phyloP scores from a whole-genome alignment of 2,113 vertebrate species.

The Bostrychus sinensis region DNA sequence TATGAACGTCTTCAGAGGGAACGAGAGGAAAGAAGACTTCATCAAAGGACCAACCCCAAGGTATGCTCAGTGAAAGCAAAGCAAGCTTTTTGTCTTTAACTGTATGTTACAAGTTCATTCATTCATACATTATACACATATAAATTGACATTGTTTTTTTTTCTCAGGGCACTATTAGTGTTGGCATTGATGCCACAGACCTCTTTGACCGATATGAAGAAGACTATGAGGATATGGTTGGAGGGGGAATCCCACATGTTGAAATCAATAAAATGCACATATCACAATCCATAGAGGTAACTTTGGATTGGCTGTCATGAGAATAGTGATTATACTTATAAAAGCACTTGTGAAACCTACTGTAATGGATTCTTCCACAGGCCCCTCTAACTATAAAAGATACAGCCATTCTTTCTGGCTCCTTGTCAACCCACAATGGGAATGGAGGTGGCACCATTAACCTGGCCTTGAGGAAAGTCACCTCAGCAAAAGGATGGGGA shows the following conservation, averaged over 20 bases:
- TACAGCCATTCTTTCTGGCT: constrained; percentile 94
- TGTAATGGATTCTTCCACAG: constrained; percentile 63
- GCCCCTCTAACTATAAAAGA: constrained; percentile 94
- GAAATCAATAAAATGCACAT: constrained; percentile 99
- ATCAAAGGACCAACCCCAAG: constrained; percentile 98
- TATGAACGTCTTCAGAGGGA: constrained; percentile 95
- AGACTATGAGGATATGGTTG: constrained; percentile 88
- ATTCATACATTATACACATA: neutral
- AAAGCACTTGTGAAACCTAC: neutral
- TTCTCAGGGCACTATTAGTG: constrained; percentile 92
- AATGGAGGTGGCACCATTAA: constrained; percentile 96
- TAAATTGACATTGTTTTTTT: neutral
- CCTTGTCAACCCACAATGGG: constrained; percentile 96
- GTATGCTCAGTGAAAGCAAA: constrained; percentile 65
- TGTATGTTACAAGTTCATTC: neutral
- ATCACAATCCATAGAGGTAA: constrained; percentile 98
- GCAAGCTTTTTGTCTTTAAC: constrained; percentile 1
- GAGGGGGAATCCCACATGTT: constrained; percentile 87
- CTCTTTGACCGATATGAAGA: constrained; percentile 97
- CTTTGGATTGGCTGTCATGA: neutral
- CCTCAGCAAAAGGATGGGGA: constrained; percentile 94
- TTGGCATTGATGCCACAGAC: constrained; percentile 96
- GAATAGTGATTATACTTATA: neutral
- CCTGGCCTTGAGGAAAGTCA: constrained; percentile 89
- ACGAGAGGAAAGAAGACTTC: constrained; percentile 91